Conservation (phyloP, 2,113 vertebrate species). For the Anoura caudifer region DNA sequence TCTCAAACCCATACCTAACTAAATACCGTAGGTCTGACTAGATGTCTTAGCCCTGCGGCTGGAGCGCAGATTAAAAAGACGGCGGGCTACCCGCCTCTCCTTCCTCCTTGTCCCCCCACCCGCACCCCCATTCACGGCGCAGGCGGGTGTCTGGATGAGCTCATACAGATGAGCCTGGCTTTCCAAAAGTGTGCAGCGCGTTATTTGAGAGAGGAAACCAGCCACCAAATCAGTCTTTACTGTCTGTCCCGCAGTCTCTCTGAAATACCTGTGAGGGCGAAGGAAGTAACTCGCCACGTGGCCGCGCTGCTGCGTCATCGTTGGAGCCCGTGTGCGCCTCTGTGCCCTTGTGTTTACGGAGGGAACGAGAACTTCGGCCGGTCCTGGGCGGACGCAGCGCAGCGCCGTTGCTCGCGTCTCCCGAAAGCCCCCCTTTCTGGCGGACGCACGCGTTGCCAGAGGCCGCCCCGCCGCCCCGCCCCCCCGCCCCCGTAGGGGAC, state of each 20-base stretch:
- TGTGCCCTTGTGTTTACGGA: background rate
- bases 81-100: background rate
- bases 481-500: too few relatives aligned
- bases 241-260: background rate
- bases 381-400: too few relatives aligned
- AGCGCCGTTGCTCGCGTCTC: too few relatives aligned
- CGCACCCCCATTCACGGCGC: too few relatives aligned
- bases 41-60: background rate
- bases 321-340: background rate
- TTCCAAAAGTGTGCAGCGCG: background rate
- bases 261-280: background rate
- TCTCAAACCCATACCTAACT: background rate
- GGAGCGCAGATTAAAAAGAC: background rate
- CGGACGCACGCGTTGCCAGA: too few relatives aligned
- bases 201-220: background rate
- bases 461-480: too few relatives aligned
- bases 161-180: background rate
- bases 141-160: background rate
- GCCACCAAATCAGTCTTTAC: background rate
- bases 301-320: background rate
- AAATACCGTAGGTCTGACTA: background rate
- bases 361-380: too few relatives aligned
- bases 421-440: too few relatives aligned
- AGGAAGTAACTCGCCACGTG: background rate
- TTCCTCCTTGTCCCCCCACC: background rate